These are phyloP conservation scores for Dryadula phaetusa DNA, from an alignment of 2,888 invertebrate genomes.

Conservation along the genomic window DNA sequence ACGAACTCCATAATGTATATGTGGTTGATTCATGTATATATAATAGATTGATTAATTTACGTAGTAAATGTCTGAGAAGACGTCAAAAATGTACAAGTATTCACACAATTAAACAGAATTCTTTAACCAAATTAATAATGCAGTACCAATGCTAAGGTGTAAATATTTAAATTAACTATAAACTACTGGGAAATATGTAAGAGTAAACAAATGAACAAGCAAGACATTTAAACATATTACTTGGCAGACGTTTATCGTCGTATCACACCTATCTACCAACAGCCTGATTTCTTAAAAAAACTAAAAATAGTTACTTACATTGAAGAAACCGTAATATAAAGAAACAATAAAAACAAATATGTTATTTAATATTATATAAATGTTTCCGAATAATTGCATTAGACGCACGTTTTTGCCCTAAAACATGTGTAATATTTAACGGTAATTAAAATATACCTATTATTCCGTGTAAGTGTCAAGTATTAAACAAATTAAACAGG, in stretches of 20 bases:
- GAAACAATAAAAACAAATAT: not conserved
- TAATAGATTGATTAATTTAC: not conserved
- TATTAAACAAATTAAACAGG: not conserved
- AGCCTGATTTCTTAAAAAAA: slow-evolving; percentile 11
- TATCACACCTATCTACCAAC: slow-evolving; percentile 27
- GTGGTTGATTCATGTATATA: not conserved
- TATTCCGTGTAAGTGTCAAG: not conserved
- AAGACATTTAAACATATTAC: slow-evolving; percentile 31
- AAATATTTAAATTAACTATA: slow-evolving; percentile 15
- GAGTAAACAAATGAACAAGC: slow-evolving; percentile 33
- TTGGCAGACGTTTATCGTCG: slow-evolving; percentile 30
- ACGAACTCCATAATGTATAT: slow-evolving; percentile 8
- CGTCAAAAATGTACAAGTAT: not conserved
- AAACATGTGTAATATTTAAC: not conserved
- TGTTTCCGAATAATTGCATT: not conserved
- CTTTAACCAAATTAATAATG: not conserved
- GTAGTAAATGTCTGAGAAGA: not conserved
- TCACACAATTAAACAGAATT: not conserved
- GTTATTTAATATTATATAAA: not conserved
- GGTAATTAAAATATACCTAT: not conserved
- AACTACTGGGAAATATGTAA: slow-evolving; percentile 23
- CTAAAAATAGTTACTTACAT: slow-evolving; percentile 1
- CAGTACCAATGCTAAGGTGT: not conserved
- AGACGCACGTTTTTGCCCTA: not conserved
- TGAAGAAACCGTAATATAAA: not conserved